Conservation (phyloP, 2,797 vertebrate species). For the Euthynnus affinis region DNA sequence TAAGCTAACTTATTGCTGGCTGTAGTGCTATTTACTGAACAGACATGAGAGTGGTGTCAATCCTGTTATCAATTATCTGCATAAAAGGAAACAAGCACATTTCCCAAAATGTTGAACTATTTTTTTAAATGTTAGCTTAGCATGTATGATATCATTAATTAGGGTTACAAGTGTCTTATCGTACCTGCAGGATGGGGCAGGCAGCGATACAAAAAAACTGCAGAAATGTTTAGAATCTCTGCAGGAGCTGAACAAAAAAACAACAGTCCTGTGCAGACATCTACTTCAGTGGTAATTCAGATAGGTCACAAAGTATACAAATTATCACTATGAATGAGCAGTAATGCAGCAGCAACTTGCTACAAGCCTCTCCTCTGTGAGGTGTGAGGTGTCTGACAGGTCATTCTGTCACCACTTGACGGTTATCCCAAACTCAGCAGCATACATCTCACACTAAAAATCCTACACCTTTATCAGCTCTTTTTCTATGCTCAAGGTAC, state of each 20-base stretch:
- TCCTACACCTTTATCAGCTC: conserved; percentile 61
- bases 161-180: neutral
- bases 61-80: neutral
- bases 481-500: conserved; percentile 58
- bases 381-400: conserved; percentile 60
- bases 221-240: too few species aligned
- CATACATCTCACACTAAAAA: conserved; percentile 59
- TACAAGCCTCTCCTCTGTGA: conserved; percentile 58
- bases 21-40: neutral
- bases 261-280: conserved; percentile 1
- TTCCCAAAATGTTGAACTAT: neutral
- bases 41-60: neutral
- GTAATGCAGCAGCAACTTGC: conserved; percentile 49
- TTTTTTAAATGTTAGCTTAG: neutral
- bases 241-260: neutral
- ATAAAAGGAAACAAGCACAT: neutral
- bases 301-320: conserved; percentile 38
- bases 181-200: conserved; percentile 7
- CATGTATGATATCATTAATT: neutral
- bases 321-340: conserved; percentile 59
- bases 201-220: neutral
- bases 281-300: conserved; percentile 49
- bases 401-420: conserved; percentile 56
- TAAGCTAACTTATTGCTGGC: neutral
- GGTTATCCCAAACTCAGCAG: conserved; percentile 53